phyloP scores from a whole-genome alignment of 2,888 invertebrate genomes.

The Odontocolon sp. region DNA sequence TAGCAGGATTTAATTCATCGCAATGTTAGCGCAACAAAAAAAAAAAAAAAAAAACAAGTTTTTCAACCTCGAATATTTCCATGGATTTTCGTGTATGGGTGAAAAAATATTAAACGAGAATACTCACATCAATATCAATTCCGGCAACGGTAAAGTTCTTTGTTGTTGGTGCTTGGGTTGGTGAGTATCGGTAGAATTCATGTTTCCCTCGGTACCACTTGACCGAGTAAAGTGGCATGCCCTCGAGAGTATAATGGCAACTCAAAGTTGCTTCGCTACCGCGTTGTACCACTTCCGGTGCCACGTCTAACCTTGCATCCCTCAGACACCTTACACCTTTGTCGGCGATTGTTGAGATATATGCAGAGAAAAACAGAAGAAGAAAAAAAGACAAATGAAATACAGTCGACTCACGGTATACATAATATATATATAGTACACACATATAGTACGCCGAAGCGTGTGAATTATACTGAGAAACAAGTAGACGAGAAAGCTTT shows the following conservation, averaged over 20 bases:
- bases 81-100: background rate
- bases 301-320: slow-evolving; percentile 87
- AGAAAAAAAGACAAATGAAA: slow-evolving; percentile 62
- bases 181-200: slow-evolving; percentile 93
- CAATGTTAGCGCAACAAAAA: background rate
- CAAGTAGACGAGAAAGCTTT: background rate
- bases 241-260: slow-evolving; percentile 90
- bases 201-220: slow-evolving; percentile 93
- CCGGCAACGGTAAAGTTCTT: slow-evolving; percentile 89
- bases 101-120: background rate
- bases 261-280: slow-evolving; percentile 87
- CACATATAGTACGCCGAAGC: background rate
- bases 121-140: slow-evolving; percentile 92
- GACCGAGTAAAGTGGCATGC: slow-evolving; percentile 89
- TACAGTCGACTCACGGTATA: slow-evolving; percentile 3
- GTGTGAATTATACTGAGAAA: slow-evolving; percentile 22
- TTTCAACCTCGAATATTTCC: background rate
- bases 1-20: background rate
- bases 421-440: background rate
- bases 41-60: background rate
- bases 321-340: slow-evolving; percentile 86
- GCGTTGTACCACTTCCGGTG: slow-evolving; percentile 87
- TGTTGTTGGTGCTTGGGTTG: slow-evolving; percentile 87
- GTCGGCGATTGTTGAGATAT: slow-evolving; percentile 26
- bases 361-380: slow-evolving; percentile 13